phyloP scores from a whole-genome alignment of 2,113 vertebrate genomes.

The Merops nubicus region DNA sequence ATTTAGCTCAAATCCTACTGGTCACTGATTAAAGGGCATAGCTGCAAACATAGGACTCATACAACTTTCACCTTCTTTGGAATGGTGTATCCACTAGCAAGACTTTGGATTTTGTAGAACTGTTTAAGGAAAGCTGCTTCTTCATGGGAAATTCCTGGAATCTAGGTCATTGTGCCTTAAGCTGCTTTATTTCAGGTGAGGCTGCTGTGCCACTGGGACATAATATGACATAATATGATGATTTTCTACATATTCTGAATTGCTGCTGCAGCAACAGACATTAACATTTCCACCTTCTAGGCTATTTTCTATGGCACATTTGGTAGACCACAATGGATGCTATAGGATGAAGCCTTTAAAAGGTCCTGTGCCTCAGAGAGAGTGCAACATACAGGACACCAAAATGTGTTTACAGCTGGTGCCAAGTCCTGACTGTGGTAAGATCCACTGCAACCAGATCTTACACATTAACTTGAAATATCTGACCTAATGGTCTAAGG shows the following conservation, averaged over 20 bases:
- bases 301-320: background rate
- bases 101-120: background rate
- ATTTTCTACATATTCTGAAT: background rate
- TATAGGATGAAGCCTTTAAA: background rate
- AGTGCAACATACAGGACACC: background rate
- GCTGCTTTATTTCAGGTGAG: background rate
- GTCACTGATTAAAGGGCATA: background rate
- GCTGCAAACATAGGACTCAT: accelerated
- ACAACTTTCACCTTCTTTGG: background rate
- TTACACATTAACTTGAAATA: background rate
- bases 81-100: background rate
- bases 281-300: background rate
- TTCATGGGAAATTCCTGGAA: background rate
- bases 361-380: background rate
- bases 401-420: background rate
- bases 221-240: background rate
- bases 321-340: background rate
- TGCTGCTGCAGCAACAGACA: background rate
- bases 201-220: background rate
- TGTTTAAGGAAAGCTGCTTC: background rate
- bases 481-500: background rate
- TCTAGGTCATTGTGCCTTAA: background rate
- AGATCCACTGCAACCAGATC: background rate
- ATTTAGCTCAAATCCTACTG: background rate
- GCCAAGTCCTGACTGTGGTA: background rate